These are phyloP conservation scores for Indicator maculatus DNA, from an alignment of 2,113 vertebrate species.

Conservation along the genomic window DNA sequence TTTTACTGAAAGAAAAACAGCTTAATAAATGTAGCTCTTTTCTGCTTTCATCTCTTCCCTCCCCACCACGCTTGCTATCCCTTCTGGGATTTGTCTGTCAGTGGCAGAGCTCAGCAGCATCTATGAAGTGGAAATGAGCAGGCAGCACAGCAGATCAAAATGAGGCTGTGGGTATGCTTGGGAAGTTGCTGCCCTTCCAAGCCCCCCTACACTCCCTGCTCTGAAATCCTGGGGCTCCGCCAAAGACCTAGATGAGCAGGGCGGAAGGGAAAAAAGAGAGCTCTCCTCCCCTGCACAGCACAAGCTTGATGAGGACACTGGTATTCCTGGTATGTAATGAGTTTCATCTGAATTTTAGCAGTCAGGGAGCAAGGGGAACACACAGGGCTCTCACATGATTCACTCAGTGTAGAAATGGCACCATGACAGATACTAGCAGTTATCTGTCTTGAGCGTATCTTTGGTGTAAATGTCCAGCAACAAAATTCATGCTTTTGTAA, in stretches of 20 bases:
- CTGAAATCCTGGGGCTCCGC: conserved; percentile 82
- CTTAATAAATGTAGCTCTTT: conserved; percentile 76
- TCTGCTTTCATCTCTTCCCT: conserved; percentile 72
- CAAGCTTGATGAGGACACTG: conserved; percentile 60
- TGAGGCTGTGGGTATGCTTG: conserved; percentile 78
- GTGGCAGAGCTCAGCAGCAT: conserved; percentile 72
- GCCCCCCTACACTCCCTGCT: background rate
- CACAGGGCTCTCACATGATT: conserved; percentile 26
- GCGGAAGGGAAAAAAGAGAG: conserved; percentile 59
- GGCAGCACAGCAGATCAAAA: conserved; percentile 82
- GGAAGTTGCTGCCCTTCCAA: conserved; percentile 74
- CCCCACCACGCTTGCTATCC: conserved; percentile 37
- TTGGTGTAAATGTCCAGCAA: background rate
- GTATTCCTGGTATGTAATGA: conserved; percentile 63
- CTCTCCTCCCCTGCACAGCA: background rate
- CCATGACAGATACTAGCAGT: conserved; percentile 14
- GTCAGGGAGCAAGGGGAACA: conserved; percentile 31
- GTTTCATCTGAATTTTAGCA: conserved; percentile 51
- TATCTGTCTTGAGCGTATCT: background rate
- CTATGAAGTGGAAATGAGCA: conserved; percentile 84
- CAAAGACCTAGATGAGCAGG: conserved; percentile 74
- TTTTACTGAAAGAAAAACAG: conserved; percentile 82
- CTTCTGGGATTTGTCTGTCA: conserved; percentile 77
- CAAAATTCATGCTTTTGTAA: background rate
- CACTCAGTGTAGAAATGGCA: conserved; percentile 19